phyloP scores from a whole-genome alignment of 2,888 invertebrate genomes.

The Phyto melanocephala region DNA sequence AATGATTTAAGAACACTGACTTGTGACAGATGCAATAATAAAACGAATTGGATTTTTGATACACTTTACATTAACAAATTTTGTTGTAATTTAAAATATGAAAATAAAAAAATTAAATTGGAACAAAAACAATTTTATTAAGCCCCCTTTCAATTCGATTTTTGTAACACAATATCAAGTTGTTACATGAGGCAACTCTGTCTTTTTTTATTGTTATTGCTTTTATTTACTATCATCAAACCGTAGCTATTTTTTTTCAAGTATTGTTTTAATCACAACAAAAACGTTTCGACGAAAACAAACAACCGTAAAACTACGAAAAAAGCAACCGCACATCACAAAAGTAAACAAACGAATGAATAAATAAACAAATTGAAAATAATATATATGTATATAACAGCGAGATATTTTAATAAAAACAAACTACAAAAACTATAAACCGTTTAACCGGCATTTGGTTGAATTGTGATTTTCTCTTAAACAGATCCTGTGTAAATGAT shows the following conservation, averaged over 20 bases:
- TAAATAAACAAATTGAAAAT: not conserved
- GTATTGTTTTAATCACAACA: slow-evolving; percentile 18
- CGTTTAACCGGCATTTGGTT: not conserved
- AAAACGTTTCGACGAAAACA: slow-evolving; percentile 5
- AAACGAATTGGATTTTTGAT: too few relatives aligned
- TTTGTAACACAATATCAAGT: not conserved
- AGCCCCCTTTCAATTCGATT: not conserved
- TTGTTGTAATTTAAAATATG: too few relatives aligned
- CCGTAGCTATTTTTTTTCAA: not conserved
- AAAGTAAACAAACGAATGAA: slow-evolving; percentile 54
- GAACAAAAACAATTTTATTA: not conserved
- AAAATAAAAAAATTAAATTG: too few relatives aligned
- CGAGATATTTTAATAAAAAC: not conserved
- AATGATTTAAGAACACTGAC: too few relatives aligned
- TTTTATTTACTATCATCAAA: not conserved
- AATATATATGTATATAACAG: not conserved
- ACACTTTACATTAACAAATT: too few relatives aligned
- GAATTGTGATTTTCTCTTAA: not conserved
- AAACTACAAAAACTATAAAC: not conserved
- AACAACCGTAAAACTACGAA: not conserved
- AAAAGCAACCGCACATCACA: slow-evolving; percentile 27
- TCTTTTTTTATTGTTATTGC: not conserved
- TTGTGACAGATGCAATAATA: too few relatives aligned
- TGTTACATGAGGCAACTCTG: not conserved
- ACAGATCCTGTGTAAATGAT: not conserved